Base-by-base conservation (phyloP, 1,140 invertebrate genomes). In the Zaprionus inermis region DNA sequence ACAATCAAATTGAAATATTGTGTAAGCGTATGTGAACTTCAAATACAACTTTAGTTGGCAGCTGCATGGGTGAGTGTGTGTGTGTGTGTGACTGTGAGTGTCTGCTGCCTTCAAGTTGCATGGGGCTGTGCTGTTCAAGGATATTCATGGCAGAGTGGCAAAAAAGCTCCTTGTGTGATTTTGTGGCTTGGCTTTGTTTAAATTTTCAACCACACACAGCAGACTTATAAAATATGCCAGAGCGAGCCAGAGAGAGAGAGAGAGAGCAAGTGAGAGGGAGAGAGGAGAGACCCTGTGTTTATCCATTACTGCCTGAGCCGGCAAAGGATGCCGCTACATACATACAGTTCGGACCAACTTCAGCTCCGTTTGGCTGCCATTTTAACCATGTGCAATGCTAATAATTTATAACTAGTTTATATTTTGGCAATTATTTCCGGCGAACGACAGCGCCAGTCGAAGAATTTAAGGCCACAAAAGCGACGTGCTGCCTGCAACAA, bases 401-500 rank as follows among this genome's bases (percentile, higher is more conserved):
- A 83, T 86, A 88, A 86, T 86, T 86, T 86, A 86, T 88, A 83
- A 86, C 83, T 82, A 86, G 82, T 88, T 88, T 86, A 88, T 86
- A 82, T 88, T 88, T 86, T 88, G 82, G 79, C 82, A 86, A 86
- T 86, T 88, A 86, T 86, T 82, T 86, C 72, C 82, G 81, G 56
- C 63, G 61, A 18, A n/a, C n/a, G n/a, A n/a, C n/a, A n/a, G 41
- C 41, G 56, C 22, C 24, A 12, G 16, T 30, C 36, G 28, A 22
- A 22, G 58, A 70, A 55, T 55, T 60, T 56, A 68, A 64, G 41
- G 64, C 66, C 64, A 57, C 52, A 60, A 36, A 36, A 72, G 61
- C 30, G 59, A 41, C 34, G 34, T 20, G 28, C 6, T 52, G n/a
- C n/a, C n/a, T n/a, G 20, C 51, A n/a, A 24, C 12, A 49, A n/a